Percentiles rank a stretch among this genome's conserved stretches.
phyloP scores from a whole-genome alignment of 2,888 invertebrate species.

The Platycheirus rosarum region DNA sequence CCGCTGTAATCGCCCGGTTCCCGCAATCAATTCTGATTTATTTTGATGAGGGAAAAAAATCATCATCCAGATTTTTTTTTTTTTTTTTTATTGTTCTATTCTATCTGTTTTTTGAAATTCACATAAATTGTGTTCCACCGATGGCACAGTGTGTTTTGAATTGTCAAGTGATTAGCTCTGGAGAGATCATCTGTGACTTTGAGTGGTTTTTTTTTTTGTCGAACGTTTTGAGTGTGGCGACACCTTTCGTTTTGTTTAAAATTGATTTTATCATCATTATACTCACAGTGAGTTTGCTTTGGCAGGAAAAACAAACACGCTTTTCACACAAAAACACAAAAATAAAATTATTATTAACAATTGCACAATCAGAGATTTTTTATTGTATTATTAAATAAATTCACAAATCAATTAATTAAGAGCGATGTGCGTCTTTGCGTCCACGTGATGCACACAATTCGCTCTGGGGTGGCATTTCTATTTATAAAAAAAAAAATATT shows the following conservation, averaged over 20 bases:
- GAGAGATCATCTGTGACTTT: constrained; percentile 39
- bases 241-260: background rate
- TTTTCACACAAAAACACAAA: constrained; percentile 24
- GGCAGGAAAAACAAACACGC: background rate
- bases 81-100: constrained; percentile 11
- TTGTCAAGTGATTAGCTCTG: constrained; percentile 47
- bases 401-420: constrained; percentile 35
- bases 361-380: constrained; percentile 55
- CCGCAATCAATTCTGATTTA: constrained; percentile 63
- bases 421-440: constrained; percentile 27
- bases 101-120: constrained; percentile 6
- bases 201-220: constrained; percentile 27
- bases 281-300: constrained; percentile 53
- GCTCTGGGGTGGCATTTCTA: constrained; percentile 34
- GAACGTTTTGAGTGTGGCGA: background rate
- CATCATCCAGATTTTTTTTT: constrained; percentile 9
- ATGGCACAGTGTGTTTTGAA: constrained; percentile 49
- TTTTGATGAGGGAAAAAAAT: constrained; percentile 33
- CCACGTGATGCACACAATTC: constrained; percentile 32
- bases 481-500: constrained; percentile 18
- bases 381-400: constrained; percentile 38
- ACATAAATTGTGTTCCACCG: constrained; percentile 19
- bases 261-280: constrained; percentile 30
- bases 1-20: constrained; percentile 42
- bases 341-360: constrained; percentile 5